These are phyloP conservation scores for Mythimna albipuncta DNA, from an alignment of 2,888 invertebrate genomes.

Conservation along the genomic window DNA sequence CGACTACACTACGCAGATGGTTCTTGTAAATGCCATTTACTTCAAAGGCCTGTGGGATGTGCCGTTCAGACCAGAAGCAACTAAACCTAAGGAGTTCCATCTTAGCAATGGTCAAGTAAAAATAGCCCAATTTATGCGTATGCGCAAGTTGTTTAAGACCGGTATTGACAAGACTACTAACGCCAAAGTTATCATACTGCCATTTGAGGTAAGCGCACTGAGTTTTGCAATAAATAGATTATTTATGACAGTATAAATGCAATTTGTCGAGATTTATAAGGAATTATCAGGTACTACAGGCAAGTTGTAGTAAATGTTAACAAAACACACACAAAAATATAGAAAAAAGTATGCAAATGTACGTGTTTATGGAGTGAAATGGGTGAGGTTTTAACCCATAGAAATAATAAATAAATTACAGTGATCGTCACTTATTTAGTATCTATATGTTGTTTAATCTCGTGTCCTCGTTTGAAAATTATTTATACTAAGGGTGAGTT, in stretches of 20 bases:
- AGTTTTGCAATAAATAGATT: too few relatives aligned
- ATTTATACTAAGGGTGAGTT: background rate
- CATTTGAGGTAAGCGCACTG: slow-evolving; percentile 90
- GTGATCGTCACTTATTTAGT: too few relatives aligned
- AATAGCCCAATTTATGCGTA: slow-evolving; percentile 91
- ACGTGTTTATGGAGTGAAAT: too few relatives aligned
- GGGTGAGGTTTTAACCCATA: too few relatives aligned
- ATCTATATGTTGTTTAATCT: too few relatives aligned
- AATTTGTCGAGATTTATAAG: too few relatives aligned
- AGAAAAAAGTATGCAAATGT: too few relatives aligned
- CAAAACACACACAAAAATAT: too few relatives aligned
- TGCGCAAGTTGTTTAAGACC: slow-evolving; percentile 88
- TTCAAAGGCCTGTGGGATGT: slow-evolving; percentile 94
- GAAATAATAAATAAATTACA: background rate
- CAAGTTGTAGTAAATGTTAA: too few relatives aligned
- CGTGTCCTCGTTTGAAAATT: background rate
- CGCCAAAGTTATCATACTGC: slow-evolving; percentile 91
- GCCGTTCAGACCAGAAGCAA: slow-evolving; percentile 91
- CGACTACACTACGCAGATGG: slow-evolving; percentile 89
- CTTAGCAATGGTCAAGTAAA: slow-evolving; percentile 81
- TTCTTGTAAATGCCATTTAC: slow-evolving; percentile 93
- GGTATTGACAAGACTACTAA: slow-evolving; percentile 88
- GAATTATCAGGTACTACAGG: too few relatives aligned
- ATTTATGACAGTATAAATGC: too few relatives aligned
- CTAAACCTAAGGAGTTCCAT: slow-evolving; percentile 89